Evolutionary conservation across 2,113 vertebrate species (phyloP).

Genomic region (Heterotis niloticus): DNA sequence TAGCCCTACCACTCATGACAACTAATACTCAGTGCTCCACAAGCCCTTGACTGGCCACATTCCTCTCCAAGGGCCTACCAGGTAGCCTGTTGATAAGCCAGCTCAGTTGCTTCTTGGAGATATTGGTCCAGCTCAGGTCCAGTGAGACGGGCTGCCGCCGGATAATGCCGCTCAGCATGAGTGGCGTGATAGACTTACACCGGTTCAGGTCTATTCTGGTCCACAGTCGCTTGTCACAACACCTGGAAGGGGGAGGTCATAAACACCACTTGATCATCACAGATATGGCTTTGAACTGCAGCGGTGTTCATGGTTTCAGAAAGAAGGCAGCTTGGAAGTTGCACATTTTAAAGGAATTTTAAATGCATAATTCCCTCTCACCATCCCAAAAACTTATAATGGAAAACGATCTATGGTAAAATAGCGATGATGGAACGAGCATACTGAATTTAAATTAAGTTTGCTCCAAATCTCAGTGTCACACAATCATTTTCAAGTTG

Average conservation of each 20-base stretch:
- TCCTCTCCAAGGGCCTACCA: conserved; percentile 62
- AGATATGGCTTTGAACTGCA: too few species aligned
- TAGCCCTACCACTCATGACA: too few species aligned
- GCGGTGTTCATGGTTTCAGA: not conserved
- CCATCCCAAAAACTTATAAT: too few species aligned
- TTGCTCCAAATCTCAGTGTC: too few species aligned
- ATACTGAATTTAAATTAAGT: too few species aligned
- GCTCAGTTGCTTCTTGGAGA: conserved; percentile 96
- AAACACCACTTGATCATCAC: not conserved
- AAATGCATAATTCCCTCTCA: not conserved
- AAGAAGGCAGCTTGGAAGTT: not conserved
- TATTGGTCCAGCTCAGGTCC: conserved; percentile 97
- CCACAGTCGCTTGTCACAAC: conserved; percentile 96
- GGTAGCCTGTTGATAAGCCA: conserved; percentile 96
- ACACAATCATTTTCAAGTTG: too few species aligned
- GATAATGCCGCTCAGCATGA: conserved; percentile 95
- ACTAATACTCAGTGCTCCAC: too few species aligned
- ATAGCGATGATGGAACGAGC: too few species aligned
- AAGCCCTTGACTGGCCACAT: not conserved
- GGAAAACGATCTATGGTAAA: too few species aligned
- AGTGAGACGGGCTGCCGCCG: conserved; percentile 85
- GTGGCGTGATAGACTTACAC: conserved; percentile 93
- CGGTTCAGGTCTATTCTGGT: conserved; percentile 87
- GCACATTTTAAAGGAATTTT: not conserved
- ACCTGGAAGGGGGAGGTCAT: conserved; percentile 68